Percentiles rank a stretch among this genome's conserved stretches.
Evolutionary conservation across 2,113 vertebrate species (phyloP).

Genomic region (Dendrocopos noguchii): DNA sequence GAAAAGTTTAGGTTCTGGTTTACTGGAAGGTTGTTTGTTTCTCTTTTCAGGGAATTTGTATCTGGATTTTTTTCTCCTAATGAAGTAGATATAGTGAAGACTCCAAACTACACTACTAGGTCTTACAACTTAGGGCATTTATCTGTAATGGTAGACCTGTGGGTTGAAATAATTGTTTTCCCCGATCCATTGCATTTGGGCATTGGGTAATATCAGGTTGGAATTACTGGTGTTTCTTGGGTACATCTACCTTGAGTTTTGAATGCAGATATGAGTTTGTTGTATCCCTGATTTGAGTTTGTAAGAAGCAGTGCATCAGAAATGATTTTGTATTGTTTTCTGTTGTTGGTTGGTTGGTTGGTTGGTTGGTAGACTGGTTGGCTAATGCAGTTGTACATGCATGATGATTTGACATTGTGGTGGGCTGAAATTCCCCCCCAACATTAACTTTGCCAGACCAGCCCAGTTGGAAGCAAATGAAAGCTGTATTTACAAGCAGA

Average conservation of each 20-base stretch:
- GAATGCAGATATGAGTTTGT: neutral
- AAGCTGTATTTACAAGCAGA: no score
- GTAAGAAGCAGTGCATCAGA: neutral
- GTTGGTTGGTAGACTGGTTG: no score
- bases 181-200: neutral
- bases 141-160: neutral
- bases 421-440: no score
- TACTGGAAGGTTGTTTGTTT: neutral
- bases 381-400: neutral
- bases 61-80: neutral
- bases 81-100: neutral
- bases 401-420: no score
- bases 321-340: neutral
- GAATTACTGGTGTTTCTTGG: neutral
- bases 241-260: neutral
- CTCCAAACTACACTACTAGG: neutral
- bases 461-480: no score
- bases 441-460: no score
- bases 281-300: neutral
- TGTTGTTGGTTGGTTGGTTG: neutral
- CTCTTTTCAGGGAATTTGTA: neutral
- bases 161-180: neutral
- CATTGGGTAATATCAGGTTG: neutral
- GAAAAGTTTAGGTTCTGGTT: neutral
- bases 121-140: neutral